Evolutionary conservation across 1,140 invertebrate genomes (phyloP).

Genomic region (Copidosoma floridanum): DNA sequence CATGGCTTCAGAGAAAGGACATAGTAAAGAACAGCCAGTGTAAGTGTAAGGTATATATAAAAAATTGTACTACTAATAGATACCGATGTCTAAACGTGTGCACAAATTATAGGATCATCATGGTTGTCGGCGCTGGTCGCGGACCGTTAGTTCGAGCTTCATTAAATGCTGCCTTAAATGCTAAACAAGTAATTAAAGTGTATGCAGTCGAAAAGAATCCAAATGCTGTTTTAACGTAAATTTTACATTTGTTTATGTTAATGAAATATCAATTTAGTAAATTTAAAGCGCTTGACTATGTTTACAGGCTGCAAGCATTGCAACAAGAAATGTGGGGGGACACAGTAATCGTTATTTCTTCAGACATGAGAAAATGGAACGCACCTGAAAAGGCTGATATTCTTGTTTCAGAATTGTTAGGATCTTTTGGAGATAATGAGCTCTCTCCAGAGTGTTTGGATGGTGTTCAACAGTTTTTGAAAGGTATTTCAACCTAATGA

Average conservation of each 20-base stretch:
- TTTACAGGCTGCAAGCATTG: slow-evolving; percentile 67
- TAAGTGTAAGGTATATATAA: slow-evolving; percentile 18
- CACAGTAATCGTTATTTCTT: slow-evolving; percentile 72
- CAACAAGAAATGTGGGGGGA: slow-evolving; percentile 81
- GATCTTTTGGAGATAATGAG: slow-evolving; percentile 99
- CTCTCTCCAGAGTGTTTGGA: slow-evolving; percentile 98
- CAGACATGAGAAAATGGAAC: slow-evolving; percentile 89
- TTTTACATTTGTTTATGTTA: slow-evolving; percentile 15
- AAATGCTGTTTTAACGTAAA: slow-evolving; percentile 87
- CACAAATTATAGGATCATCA: slow-evolving; percentile 64
- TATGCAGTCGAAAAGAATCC: slow-evolving; percentile 99
- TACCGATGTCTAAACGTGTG: too few species aligned
- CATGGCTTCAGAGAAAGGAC: slow-evolving; percentile 29
- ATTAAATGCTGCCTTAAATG: slow-evolving; percentile 74
- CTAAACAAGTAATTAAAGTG: slow-evolving; percentile 65
- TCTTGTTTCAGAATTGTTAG: slow-evolving; percentile 91
- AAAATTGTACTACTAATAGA: background rate
- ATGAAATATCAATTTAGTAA: background rate
- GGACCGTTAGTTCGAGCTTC: slow-evolving; percentile 88
- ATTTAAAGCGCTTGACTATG: background rate
- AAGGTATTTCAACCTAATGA: slow-evolving; percentile 56
- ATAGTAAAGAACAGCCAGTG: slow-evolving; percentile 21
- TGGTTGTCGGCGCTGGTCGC: slow-evolving; percentile 93
- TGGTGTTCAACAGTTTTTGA: slow-evolving; percentile 86
- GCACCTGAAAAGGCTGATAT: slow-evolving; percentile 89